A percentile compares a stretch with the other conserved stretches of the same genome.
Conservation (phyloP, 2,888 invertebrate genomes). For the Agrenia bidenticulata region DNA sequence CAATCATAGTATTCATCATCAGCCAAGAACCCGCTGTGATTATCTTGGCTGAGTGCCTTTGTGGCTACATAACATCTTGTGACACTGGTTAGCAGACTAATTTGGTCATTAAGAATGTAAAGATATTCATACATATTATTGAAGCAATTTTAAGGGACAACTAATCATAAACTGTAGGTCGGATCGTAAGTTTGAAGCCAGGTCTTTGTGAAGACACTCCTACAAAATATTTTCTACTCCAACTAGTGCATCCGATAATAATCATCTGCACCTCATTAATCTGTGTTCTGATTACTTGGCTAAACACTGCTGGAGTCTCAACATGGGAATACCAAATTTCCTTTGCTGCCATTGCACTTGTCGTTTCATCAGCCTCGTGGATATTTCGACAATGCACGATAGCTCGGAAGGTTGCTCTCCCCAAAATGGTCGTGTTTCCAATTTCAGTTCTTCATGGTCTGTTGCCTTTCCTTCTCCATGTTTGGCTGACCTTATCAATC, state of each 20-base stretch:
- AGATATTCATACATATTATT: background rate
- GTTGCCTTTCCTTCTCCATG: constrained; percentile 40
- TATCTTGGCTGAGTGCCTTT: constrained; percentile 43
- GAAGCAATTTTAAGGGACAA: constrained; percentile 7
- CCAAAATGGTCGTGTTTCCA: constrained; percentile 4
- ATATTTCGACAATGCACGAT: constrained; percentile 14
- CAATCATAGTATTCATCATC: constrained; percentile 40
- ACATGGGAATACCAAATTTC: background rate
- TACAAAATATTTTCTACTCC: constrained; percentile 38
- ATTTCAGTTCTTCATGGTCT: constrained; percentile 28
- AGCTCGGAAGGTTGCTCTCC: background rate
- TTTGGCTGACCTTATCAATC: constrained; percentile 43
- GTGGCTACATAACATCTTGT: constrained; percentile 46
- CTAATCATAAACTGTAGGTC: constrained; percentile 25
- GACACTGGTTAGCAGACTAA: constrained; percentile 42
- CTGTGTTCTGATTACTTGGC: constrained; percentile 18
- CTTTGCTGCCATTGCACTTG: background rate
- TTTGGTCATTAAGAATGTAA: background rate
- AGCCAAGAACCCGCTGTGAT: constrained; percentile 36
- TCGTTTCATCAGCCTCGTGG: background rate
- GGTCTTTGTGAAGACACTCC: constrained; percentile 48
- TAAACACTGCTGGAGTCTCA: background rate
- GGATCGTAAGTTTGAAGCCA: constrained; percentile 38
- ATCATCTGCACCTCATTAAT: constrained; percentile 27
- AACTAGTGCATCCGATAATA: constrained; percentile 38